Base-by-base conservation (phyloP, 2,113 vertebrate species). In the Paramormyrops kingsleyae region DNA sequence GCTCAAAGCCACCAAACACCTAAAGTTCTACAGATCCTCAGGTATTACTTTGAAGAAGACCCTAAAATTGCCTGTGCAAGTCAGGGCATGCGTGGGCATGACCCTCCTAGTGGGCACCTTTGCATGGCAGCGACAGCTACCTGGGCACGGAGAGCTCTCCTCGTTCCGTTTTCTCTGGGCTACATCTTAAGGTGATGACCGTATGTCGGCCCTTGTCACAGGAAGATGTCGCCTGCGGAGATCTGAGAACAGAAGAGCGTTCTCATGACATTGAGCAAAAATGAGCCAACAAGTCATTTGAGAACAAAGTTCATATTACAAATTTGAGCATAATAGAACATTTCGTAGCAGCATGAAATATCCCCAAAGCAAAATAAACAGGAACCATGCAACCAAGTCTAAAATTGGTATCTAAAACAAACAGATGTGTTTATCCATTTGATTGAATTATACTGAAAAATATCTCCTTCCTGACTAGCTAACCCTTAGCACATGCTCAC, bases 111-210 rank as follows among this genome's bases (percentile, higher is more conserved):
- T 77, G 70, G 31, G 31, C 1, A 15, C 4, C 70, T 39, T 39
- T 5, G 31, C 70, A 12, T 84, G 1, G 24, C 84, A 31, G 12
- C 5, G 12, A 52, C n/a, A 24, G 19, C 46, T 15, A 52, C 19
- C 24, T 70, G 91, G 98, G 97, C 90, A 98, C 97, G 5, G 96
- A 97, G 91, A 99, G 96, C 80, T 97, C 94, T 89, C 98, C 98
- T 88, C 95, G 95, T 24, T 91, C 93, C 27, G 91, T 94, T 92
- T 95, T 98, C 85, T 93, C 92, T 53, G 97, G 97, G 91, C 97
- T 97, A 93, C 99, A 99, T 88, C 98, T 97, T 93, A 99, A 94
- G 6, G 95, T 97, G 92, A 99, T 96, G 90, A 98, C 97, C 44
- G 97, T 95, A 31, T 96, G 97, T 19, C 98, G 97, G n/a, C 98